Conservation (phyloP, 1,140 invertebrate genomes). For the Magallana angulata region DNA sequence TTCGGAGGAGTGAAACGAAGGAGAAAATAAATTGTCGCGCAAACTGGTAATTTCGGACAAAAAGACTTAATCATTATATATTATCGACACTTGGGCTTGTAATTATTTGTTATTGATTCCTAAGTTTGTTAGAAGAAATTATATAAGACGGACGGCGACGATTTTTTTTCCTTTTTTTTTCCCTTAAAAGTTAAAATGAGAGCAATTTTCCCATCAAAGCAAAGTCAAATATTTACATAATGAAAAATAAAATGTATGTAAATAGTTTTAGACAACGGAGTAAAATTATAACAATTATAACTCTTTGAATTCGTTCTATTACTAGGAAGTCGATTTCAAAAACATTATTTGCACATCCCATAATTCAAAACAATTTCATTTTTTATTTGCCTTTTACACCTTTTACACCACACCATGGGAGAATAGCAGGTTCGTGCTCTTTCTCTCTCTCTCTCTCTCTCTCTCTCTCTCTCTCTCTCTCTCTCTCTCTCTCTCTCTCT, state of each 20-base stretch:
- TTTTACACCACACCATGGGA: background rate
- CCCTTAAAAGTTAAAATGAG: background rate
- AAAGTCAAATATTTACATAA: background rate
- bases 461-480: too few relatives aligned
- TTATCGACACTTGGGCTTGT: background rate
- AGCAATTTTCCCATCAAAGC: background rate
- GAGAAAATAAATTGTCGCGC: slow-evolving; percentile 25
- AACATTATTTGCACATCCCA: background rate
- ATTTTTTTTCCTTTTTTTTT: background rate
- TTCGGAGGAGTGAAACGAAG: too few relatives aligned
- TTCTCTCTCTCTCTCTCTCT: too few relatives aligned
- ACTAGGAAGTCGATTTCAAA: too few relatives aligned
- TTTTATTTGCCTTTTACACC: background rate
- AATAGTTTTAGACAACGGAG: background rate
- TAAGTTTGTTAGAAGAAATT: background rate
- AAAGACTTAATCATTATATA: slow-evolving; percentile 1
- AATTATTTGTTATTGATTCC: slow-evolving; percentile 22
- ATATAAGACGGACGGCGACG: background rate
- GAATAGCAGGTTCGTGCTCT: background rate
- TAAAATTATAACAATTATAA: background rate
- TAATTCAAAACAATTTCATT: background rate
- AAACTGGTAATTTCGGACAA: slow-evolving; percentile 31
- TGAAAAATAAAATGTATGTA: background rate
- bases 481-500: background rate
- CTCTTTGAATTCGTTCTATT: background rate